phyloP scores from a whole-genome alignment of 2,113 vertebrate genomes.

The Petroica traversi region DNA sequence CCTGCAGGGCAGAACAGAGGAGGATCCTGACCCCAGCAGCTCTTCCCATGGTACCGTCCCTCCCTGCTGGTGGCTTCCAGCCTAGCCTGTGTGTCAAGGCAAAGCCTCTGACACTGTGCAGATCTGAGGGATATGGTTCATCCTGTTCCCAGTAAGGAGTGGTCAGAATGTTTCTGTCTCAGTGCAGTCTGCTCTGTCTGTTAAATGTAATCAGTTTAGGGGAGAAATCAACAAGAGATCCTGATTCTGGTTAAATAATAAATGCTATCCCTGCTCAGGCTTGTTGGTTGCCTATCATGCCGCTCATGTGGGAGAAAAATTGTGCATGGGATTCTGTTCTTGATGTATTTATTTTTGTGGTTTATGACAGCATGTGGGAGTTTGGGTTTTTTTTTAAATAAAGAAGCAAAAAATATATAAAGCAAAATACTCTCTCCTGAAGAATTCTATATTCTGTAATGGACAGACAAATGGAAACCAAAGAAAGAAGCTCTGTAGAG shows the following conservation, averaged over 20 bases:
- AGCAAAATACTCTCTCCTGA: background rate
- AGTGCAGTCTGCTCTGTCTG: background rate
- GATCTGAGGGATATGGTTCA: background rate
- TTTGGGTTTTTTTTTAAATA: background rate
- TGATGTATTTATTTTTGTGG: background rate
- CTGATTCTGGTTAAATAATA: background rate
- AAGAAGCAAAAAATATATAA: background rate
- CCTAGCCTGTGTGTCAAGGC: background rate
- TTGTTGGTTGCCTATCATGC: background rate
- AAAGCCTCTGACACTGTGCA: background rate
- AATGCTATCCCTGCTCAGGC: background rate
- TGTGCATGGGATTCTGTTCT: background rate
- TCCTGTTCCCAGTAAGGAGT: background rate
- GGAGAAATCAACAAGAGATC: background rate
- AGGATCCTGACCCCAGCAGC: too few species aligned
- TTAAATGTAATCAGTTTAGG: fast-evolving
- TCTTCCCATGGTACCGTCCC: background rate
- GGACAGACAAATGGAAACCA: background rate
- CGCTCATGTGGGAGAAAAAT: background rate
- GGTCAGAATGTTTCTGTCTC: background rate
- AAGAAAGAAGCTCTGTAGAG: background rate
- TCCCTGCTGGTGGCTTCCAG: background rate
- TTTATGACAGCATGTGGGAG: background rate
- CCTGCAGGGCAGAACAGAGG: fast-evolving
- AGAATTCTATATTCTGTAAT: background rate